These are phyloP conservation scores for Copidosoma aretas DNA, from an alignment of 2,888 invertebrate species.

Conservation along the genomic window DNA sequence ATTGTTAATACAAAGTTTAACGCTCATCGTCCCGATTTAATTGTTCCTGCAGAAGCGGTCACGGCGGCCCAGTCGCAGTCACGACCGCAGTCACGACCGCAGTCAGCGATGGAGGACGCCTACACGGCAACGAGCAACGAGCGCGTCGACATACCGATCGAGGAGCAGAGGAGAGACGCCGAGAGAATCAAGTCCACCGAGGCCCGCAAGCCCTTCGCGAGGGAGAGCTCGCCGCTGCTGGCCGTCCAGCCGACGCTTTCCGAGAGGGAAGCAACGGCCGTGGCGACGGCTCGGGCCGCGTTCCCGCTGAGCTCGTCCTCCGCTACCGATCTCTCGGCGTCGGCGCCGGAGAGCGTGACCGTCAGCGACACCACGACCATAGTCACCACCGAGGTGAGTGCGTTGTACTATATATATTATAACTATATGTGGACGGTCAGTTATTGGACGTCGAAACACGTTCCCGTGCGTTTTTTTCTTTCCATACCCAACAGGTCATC, in stretches of 20 bases:
- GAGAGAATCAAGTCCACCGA: background rate
- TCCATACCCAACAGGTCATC: too few relatives aligned
- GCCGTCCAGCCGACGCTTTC: conserved; percentile 8
- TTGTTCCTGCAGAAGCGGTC: conserved; percentile 29
- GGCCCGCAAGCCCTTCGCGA: background rate
- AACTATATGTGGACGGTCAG: too few relatives aligned
- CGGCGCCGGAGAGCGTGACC: conserved; percentile 11
- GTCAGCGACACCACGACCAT: conserved; percentile 16
- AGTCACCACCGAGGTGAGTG: conserved; percentile 13
- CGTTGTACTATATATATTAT: background rate
- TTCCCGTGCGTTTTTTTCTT: too few relatives aligned
- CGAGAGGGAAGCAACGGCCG: conserved; percentile 31
- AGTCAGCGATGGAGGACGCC: conserved; percentile 44
- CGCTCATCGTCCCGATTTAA: background rate
- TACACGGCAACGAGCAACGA: conserved; percentile 46
- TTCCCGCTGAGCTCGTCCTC: conserved; percentile 25
- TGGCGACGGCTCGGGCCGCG: conserved; percentile 22
- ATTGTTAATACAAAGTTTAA: background rate
- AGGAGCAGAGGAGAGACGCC: conserved; percentile 15
- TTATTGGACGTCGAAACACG: too few relatives aligned
- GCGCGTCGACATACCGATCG: conserved; percentile 34
- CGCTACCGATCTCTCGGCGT: conserved; percentile 18
- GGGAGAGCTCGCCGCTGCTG: conserved; percentile 34
- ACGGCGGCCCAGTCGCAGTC: conserved; percentile 40
- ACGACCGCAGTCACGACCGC: conserved; percentile 27